Percentiles rank a stretch among this genome's conserved stretches.
These are phyloP conservation scores for Coelopa pilipes DNA, from an alignment of 2,888 invertebrate species.

Conservation along the genomic window DNA sequence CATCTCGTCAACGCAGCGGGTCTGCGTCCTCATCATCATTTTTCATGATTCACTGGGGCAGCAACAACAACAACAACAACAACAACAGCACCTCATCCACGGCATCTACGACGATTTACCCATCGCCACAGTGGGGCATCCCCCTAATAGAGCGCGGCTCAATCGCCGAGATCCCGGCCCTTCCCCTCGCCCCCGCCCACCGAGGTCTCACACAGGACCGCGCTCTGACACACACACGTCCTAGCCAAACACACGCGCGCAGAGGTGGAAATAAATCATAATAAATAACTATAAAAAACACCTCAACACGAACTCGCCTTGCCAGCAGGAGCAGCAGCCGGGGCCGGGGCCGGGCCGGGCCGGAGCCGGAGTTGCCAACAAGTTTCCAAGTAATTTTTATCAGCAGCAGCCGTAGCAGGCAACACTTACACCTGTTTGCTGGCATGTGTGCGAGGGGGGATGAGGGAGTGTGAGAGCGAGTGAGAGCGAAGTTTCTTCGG, in stretches of 20 bases:
- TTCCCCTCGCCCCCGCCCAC: not conserved
- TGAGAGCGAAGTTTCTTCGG: not conserved
- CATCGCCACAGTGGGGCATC: conserved; percentile 30
- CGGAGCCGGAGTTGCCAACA: conserved; percentile 42
- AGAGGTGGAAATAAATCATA: conserved; percentile 57
- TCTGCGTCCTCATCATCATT: conserved; percentile 28
- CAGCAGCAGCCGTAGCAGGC: conserved; percentile 31
- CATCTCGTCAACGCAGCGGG: too few species aligned
- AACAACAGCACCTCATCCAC: not conserved
- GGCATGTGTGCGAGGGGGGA: conserved; percentile 5
- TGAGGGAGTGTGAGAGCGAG: not conserved
- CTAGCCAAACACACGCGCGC: not conserved
- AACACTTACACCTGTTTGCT: conserved; percentile 28
- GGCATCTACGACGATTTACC: conserved; percentile 9
- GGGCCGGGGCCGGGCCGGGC: too few species aligned
- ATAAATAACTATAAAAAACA: conserved; percentile 50
- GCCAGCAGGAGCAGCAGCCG: conserved; percentile 24
- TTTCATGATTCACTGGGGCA: conserved; percentile 21
- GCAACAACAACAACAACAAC: not conserved
- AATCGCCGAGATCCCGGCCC: not conserved
- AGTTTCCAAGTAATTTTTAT: conserved; percentile 48
- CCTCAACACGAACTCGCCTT: conserved; percentile 55
- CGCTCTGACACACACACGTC: conserved; percentile 9
- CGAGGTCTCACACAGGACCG: not conserved
- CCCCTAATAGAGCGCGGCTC: conserved; percentile 17